Evolutionary conservation across 1,140 invertebrate genomes (phyloP).

Genomic region (Penaeus chinensis): DNA sequence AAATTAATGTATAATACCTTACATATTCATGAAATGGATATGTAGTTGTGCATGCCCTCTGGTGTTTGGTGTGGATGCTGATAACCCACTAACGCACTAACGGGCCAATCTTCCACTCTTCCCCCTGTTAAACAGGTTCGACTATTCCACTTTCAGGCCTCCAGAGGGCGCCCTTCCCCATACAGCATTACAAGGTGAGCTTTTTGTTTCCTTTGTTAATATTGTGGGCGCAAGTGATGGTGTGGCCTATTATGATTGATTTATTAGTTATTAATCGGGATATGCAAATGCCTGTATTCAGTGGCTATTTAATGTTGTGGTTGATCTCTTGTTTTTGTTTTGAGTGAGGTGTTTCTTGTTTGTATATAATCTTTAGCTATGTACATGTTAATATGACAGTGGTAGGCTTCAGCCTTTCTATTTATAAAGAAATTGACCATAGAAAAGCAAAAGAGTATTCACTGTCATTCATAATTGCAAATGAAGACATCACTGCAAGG

Average conservation of each 20-base stretch:
- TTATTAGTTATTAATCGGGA: neutral
- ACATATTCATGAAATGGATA: too few species aligned
- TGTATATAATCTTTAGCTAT: neutral
- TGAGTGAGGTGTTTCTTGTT: neutral
- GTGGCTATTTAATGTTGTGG: too few species aligned
- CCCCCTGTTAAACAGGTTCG: slow-evolving; percentile 51
- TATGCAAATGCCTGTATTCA: too few species aligned
- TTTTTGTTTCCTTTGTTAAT: neutral
- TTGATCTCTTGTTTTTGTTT: neutral
- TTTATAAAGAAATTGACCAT: too few species aligned
- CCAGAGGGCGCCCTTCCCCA: slow-evolving; percentile 62
- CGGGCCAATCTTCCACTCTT: slow-evolving; percentile 37
- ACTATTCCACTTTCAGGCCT: slow-evolving; percentile 63
- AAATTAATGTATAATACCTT: too few species aligned
- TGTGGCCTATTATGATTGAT: neutral
- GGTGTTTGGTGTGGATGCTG: slow-evolving; percentile 45
- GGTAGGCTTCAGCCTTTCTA: too few species aligned
- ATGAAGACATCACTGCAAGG: neutral
- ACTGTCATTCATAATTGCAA: neutral
- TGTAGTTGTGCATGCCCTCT: slow-evolving; percentile 33
- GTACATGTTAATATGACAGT: too few species aligned
- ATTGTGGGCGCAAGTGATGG: slow-evolving; percentile 24
- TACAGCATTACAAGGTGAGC: slow-evolving; percentile 62
- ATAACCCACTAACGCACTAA: slow-evolving; percentile 51
- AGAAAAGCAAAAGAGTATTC: too few species aligned